Evolutionary conservation across 2,113 vertebrate genomes (phyloP).

Genomic region (Eulemur macaco): DNA sequence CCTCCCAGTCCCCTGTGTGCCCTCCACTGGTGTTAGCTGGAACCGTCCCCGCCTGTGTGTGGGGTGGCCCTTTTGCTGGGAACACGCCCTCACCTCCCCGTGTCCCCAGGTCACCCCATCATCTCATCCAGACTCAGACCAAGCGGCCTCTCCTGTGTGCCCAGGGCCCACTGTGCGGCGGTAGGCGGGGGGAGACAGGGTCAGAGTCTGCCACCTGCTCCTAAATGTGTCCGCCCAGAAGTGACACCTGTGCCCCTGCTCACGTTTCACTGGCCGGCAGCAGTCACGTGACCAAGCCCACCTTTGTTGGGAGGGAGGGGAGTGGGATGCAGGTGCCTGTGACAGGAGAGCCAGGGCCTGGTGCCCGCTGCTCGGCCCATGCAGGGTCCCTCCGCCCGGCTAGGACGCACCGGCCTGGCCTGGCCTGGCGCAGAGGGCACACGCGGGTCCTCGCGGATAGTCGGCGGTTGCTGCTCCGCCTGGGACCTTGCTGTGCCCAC

Average conservation of each 20-base stretch:
- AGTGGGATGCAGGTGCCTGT: no score
- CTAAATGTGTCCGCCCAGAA: accelerated
- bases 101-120: no score
- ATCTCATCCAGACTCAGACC: not conserved
- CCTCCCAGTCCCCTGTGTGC: not conserved
- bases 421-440: no score
- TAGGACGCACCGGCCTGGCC: not conserved
- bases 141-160: no score
- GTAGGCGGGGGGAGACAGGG: no score
- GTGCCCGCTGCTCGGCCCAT: accelerated
- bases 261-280: not conserved
- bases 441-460: accelerated
- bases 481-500: accelerated
- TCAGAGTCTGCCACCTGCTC: not conserved
- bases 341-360: not conserved
- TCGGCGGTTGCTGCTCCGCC: accelerated
- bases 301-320: no score
- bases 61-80: not conserved
- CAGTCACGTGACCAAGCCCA: accelerated
- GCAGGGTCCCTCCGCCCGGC: not conserved
- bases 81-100: not conserved
- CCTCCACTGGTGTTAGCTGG: not conserved
- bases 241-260: not conserved
- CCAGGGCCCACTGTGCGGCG: no score
- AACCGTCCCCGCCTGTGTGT: not conserved